Evolutionary conservation across 2,797 vertebrate species (phyloP), one percentile per base, ranked within the genome.

Genomic region (Syncerus caffer): DNA sequence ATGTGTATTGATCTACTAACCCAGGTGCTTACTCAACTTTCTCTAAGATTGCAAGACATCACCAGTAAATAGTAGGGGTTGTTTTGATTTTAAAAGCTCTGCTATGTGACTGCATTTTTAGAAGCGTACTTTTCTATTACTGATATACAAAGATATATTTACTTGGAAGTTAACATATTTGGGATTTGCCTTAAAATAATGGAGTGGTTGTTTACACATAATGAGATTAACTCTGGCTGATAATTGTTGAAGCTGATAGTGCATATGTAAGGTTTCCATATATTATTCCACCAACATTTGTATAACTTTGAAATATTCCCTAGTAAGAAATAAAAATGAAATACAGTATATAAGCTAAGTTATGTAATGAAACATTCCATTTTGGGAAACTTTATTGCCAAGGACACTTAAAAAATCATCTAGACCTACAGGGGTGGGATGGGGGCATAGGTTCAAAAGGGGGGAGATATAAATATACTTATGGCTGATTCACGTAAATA

Each of bases 41-140:
- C 51, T 67, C 64, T 29, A 86, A 85, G 50, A 71, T 85, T 97
- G 87, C 87, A 89, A 92, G 60, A 80, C 29, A 55, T 55, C 82
- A 62, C n/a, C 79, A 58, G 12, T 82, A 89, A 95, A 78, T 51
- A 90, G 16, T 21, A 92, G 31, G 64, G 76, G 31, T 47, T 84
- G 62, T 85, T 93, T 96, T 60, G 80, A 93, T 84, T 97, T 94
- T 60, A 29, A 79, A 93, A 90, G 50, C 19, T 51, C 27, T 76
- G 25, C 53, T 55, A 51, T 50, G 23, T 82, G 64, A 62, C n/a
- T 51, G n/a, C 42, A 19, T 96, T 94, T 94, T 76, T n/a, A 51
- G 93, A 92, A 93, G 23, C 38, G 4, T 64, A 50, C 6, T 76
- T 86, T 93, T 84, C 23, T 82, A 45, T 87, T 84, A 34, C 6